A percentile compares a stretch with the other conserved stretches of the same genome.
These are phyloP conservation scores for Hoplostethus atlanticus DNA, from an alignment of 2,797 vertebrate genomes.

Conservation along the genomic window DNA sequence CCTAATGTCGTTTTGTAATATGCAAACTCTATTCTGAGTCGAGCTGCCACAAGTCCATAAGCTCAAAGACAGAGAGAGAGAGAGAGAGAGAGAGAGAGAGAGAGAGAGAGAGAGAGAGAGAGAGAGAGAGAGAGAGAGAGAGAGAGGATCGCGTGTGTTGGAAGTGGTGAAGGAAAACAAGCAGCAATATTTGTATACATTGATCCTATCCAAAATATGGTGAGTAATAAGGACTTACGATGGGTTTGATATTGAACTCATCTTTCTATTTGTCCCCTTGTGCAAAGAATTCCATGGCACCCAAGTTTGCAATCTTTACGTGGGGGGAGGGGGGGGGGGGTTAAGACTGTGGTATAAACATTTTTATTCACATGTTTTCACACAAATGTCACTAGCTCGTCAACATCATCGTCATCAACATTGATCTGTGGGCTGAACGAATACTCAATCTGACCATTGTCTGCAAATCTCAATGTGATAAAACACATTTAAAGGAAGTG, in stretches of 20 bases:
- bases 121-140: slow-evolving; percentile 6
- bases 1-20: no score
- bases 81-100: background rate
- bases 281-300: slow-evolving; percentile 77
- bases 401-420: slow-evolving; percentile 67
- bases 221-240: slow-evolving; percentile 55
- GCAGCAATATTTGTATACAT: background rate
- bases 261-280: slow-evolving; percentile 76
- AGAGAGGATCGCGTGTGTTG: background rate
- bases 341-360: slow-evolving; percentile 16
- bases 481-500: slow-evolving; percentile 3
- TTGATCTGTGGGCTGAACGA: slow-evolving; percentile 59
- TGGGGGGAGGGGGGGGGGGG: slow-evolving; percentile 11
- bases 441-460: background rate
- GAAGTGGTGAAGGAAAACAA: background rate
- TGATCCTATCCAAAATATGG: background rate
- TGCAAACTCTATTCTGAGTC: no score
- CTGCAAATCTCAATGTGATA: no score
- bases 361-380: slow-evolving; percentile 1
- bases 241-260: slow-evolving; percentile 72
- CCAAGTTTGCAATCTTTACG: slow-evolving; percentile 70
- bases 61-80: background rate
- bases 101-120: background rate
- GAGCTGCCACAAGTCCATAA: no score
- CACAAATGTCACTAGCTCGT: slow-evolving; percentile 68